Evolutionary conservation across 2,797 vertebrate species (phyloP).

Genomic region (Fringilla coelebs): DNA sequence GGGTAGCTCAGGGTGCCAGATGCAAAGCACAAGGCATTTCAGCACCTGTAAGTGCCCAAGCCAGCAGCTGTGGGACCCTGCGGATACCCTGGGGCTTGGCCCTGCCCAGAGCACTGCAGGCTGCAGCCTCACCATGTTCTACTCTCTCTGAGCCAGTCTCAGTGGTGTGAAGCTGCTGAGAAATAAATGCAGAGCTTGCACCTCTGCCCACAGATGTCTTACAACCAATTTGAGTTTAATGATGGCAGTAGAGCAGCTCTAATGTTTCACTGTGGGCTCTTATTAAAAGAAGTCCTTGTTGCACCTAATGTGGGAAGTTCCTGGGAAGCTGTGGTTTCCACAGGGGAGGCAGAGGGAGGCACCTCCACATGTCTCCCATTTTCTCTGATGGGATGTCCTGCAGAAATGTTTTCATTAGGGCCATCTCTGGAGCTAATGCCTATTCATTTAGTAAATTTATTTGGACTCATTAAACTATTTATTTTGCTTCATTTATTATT

Average conservation of each 20-base stretch:
- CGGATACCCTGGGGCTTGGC: neutral
- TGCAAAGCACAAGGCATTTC: neutral
- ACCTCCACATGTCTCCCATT: neutral
- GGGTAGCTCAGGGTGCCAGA: neutral
- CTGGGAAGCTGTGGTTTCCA: neutral
- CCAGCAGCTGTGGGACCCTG: neutral
- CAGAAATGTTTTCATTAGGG: neutral
- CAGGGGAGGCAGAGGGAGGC: neutral
- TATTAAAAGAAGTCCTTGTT: neutral
- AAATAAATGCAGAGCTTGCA: neutral
- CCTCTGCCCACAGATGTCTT: neutral
- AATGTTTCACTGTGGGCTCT: neutral
- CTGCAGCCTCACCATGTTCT: neutral
- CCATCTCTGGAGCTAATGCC: neutral
- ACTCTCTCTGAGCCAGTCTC: rapidly evolving
- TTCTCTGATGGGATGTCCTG: neutral
- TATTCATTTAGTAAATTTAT: neutral
- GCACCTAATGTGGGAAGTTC: neutral
- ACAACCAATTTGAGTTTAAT: neutral
- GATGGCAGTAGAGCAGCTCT: neutral
- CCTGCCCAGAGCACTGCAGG: rapidly evolving
- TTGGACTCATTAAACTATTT: neutral
- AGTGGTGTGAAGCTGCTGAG: neutral
- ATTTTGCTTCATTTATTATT: neutral
- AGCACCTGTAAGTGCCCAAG: neutral